phyloP scores from a whole-genome alignment of 2,888 invertebrate genomes.

The Malthinus flaveolus region DNA sequence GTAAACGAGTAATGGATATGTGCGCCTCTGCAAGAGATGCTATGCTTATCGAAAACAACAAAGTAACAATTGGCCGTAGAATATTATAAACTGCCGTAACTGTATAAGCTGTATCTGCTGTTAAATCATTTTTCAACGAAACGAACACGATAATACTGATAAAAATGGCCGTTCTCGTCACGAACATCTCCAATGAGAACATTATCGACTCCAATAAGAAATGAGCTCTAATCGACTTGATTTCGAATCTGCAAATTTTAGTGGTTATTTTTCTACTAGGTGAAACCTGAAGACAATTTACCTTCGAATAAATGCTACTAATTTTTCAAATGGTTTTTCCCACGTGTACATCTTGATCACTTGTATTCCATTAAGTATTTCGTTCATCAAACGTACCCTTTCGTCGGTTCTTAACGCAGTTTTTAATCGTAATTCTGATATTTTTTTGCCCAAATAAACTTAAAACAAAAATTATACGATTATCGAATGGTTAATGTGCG shows the following conservation, averaged over 20 bases:
- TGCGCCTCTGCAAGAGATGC: slow-evolving; percentile 79
- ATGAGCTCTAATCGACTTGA: slow-evolving; percentile 71
- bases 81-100: slow-evolving; percentile 90
- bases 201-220: slow-evolving; percentile 78
- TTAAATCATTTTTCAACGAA: slow-evolving; percentile 70
- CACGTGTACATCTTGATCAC: slow-evolving; percentile 98
- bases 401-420: slow-evolving; percentile 68
- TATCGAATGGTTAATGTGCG: not conserved
- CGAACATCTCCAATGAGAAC: slow-evolving; percentile 84
- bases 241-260: slow-evolving; percentile 65
- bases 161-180: slow-evolving; percentile 85
- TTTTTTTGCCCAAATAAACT: slow-evolving; percentile 51
- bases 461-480: slow-evolving; percentile 13
- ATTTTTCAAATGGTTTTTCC: slow-evolving; percentile 86
- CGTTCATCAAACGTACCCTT: slow-evolving; percentile 69
- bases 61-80: slow-evolving; percentile 83
- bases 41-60: slow-evolving; percentile 87
- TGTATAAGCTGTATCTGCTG: slow-evolving; percentile 84
- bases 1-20: slow-evolving; percentile 73
- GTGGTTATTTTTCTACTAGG: too few relatives aligned
- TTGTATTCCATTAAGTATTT: slow-evolving; percentile 75
- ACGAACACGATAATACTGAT: slow-evolving; percentile 79
- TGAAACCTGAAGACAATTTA: slow-evolving; percentile 37
- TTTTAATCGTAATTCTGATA: slow-evolving; percentile 51
- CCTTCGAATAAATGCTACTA: slow-evolving; percentile 77